Conservation (phyloP, 2,797 vertebrate genomes). For the Gallinago nigripennis region DNA sequence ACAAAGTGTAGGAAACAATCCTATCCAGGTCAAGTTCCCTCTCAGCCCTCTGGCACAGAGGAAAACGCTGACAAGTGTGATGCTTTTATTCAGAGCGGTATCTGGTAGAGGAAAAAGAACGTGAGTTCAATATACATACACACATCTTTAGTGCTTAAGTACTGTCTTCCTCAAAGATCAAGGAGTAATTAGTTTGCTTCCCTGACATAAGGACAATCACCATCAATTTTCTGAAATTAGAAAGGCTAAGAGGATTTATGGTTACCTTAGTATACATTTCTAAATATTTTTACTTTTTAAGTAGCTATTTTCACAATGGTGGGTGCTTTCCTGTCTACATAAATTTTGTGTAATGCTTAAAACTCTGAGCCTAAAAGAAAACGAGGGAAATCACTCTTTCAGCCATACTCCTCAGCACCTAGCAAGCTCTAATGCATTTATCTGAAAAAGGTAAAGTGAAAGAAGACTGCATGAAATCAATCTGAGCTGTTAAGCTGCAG, state of each 20-base stretch:
- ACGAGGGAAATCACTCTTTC: neutral
- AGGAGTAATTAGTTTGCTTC: neutral
- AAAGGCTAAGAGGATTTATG: neutral
- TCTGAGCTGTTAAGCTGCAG: neutral
- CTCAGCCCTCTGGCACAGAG: neutral
- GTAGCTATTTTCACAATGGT: neutral
- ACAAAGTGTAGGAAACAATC: neutral
- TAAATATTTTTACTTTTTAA: neutral
- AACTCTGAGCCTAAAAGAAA: neutral
- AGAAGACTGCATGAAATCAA: neutral
- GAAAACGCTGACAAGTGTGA: neutral
- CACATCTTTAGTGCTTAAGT: neutral
- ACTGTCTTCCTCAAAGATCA: neutral
- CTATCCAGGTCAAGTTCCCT: neutral
- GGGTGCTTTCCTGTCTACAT: fast-evolving
- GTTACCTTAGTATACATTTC: neutral
- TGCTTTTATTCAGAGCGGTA: neutral
- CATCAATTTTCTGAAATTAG: neutral
- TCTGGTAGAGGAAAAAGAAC: neutral
- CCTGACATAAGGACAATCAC: neutral
- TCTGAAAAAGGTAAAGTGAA: neutral
- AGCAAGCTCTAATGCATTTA: neutral
- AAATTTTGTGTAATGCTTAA: neutral
- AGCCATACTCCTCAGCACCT: neutral
- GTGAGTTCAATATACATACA: neutral